Evolutionary conservation across 2,113 vertebrate species (phyloP).

Genomic region (Takifugu flavidus): DNA sequence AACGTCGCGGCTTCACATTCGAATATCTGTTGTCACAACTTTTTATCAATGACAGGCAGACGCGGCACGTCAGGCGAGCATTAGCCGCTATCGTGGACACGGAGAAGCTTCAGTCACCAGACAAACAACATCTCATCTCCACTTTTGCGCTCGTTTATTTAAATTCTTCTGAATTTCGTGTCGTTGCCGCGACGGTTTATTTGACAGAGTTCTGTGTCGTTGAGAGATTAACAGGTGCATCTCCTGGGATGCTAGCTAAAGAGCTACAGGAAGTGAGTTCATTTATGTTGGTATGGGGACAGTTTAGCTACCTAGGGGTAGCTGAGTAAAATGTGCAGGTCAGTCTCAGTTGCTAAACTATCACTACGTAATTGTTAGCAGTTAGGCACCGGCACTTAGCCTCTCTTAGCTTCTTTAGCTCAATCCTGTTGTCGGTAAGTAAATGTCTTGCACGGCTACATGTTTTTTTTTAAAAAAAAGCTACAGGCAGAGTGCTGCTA

Average conservation of each 20-base stretch:
- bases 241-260: not conserved
- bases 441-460: slow-evolving; percentile 1
- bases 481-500: slow-evolving; percentile 34
- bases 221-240: slow-evolving; percentile 3
- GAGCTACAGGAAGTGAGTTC: not conserved
- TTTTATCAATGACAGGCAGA: slow-evolving; percentile 78
- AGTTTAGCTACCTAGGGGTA: no score
- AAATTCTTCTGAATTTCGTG: slow-evolving; percentile 10
- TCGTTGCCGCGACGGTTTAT: slow-evolving; percentile 35
- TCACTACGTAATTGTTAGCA: no score
- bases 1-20: slow-evolving; percentile 54
- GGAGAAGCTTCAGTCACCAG: slow-evolving; percentile 36
- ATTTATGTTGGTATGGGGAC: no score
- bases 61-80: slow-evolving; percentile 63
- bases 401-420: no score
- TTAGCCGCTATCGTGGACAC: slow-evolving; percentile 67
- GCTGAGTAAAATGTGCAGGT: no score
- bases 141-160: slow-evolving; percentile 26
- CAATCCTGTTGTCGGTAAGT: no score
- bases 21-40: slow-evolving; percentile 64
- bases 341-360: no score
- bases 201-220: slow-evolving; percentile 19
- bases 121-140: slow-evolving; percentile 40
- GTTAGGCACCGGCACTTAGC: no score
- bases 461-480: slow-evolving; percentile 9